Evolutionary conservation across 2,888 invertebrate species (phyloP), one percentile per base, ranked within the genome.

Genomic region (Pandemis corylana): DNA sequence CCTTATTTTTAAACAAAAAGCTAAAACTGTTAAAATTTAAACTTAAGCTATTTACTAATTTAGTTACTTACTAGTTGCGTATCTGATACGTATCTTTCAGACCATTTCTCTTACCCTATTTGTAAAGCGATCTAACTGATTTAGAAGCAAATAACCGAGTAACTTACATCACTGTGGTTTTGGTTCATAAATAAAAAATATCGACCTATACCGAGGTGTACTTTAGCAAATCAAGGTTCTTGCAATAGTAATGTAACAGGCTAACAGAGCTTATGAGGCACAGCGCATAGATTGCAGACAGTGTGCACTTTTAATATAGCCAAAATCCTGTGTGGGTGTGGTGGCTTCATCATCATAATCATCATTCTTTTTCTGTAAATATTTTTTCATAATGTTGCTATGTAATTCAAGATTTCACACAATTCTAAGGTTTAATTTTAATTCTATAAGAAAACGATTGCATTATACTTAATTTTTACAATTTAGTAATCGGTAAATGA

Each of bases 171-270:
- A 15, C 12, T 5, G 10, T n/a, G 42, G 49, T 41, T 42, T 46
- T 36, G 64, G 59, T 46, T 56, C 41, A 64, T 73, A 42, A 74
- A 74, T 74, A 69, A 74, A 44, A 61, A 61, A 74, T 74, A 28
- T 51, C 59, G 41, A 51, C 49, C 49, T 64, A 20, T 63, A 46
- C 63, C 9, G 20, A 42, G 44, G 72, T 51, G 59, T 49, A 42
- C 67, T 51, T 28, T 64, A 59, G 64, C 65, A 69, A 69, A 66
- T 74, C 65, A 69, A 49, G 59, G 61, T 15, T 44, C 51, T n/a
- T 59, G 51, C 42, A 20, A 28, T 44, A 63, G 46, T 70, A 66
- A 61, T 61, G 64, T 41, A 64, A 41, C 36, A 65, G 5, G 59
- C 20, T 36, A 28, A 61, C 15, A 5, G 15, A 67, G 44, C 46